Evolutionary conservation across 2,113 vertebrate species (phyloP), one percentile per base, ranked within the genome.

Genomic region (Pseudopipra pipra): DNA sequence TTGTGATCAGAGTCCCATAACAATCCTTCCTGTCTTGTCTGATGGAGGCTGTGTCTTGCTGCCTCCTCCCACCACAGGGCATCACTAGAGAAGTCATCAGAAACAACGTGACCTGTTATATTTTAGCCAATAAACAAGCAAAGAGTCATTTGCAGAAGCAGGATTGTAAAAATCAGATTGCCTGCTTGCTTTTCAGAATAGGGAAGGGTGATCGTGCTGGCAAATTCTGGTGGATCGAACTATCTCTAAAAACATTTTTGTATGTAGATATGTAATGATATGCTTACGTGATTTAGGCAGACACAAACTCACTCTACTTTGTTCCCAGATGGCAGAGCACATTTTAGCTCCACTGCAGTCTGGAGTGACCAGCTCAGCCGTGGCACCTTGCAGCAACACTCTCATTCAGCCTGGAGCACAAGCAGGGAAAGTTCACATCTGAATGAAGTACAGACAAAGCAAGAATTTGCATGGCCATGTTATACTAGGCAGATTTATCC

Each of bases 131-230:
- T 87, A 67, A 87, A 61, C 16, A 87, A 67, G 44, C 30, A 76
- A 70, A 87, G 51, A 74, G 47, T 66, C 77, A 58, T 89, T 88
- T 95, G 68, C 54, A 90, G 70, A 84, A 70, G 52, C 49, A 78
- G 61, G 52, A 52, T 55, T 80, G 47, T 78, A 63, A 89, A 90
- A 95, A 73, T 84, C 58, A 59, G 56, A 14, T 79, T 90, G 39
- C 67, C 61, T 6, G 16, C 77, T 96, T 87, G 61, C 31, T 95
- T 97, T 95, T 79, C 62, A 24, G 68, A 93, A 58, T 47, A 86
- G 35, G 39, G 76, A 56, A 35, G 37, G 67, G 28, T 37, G 55
- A 54, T 62, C 30, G 27, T 27, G 11, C 33, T 71, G 54, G 35
- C 75, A 94, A 58, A 18, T 72, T 86, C 41, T 78, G 46, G n/a